A percentile compares a stretch with the other conserved stretches of the same genome.
phyloP scores from a whole-genome alignment of 2,797 vertebrate species.

The Coregonus ussuriensis region DNA sequence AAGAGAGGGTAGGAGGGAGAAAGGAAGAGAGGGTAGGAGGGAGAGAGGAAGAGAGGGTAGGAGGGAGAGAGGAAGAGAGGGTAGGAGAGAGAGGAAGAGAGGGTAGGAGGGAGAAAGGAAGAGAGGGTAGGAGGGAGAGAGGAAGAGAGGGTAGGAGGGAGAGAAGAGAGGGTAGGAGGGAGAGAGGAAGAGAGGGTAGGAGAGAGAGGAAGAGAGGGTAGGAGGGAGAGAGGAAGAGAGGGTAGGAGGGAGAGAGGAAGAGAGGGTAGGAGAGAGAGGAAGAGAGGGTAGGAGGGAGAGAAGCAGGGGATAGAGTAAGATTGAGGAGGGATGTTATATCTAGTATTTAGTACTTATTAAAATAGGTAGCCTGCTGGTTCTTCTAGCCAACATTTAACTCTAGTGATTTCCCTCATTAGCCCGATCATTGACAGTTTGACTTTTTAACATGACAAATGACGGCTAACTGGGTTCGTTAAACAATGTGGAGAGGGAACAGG shows the following conservation, averaged over 20 bases:
- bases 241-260: not conserved
- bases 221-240: too few species aligned
- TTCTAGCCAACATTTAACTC: conserved; percentile 17
- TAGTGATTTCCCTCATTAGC: conserved; percentile 64
- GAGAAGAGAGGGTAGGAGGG: too few species aligned
- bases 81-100: not conserved
- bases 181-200: too few species aligned
- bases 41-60: too few species aligned
- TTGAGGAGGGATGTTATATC: not conserved
- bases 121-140: too few species aligned
- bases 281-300: too few species aligned
- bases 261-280: not conserved
- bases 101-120: too few species aligned
- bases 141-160: too few species aligned
- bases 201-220: too few species aligned
- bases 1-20: too few species aligned
- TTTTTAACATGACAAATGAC: conserved; percentile 61
- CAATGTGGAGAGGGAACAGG: not conserved
- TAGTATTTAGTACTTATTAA: not conserved
- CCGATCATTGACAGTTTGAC: conserved; percentile 54
- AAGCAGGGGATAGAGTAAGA: too few species aligned
- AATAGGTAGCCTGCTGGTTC: not conserved
- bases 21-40: too few species aligned
- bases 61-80: not conserved
- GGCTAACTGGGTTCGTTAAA: conserved; percentile 57